Evolutionary conservation across 2,888 invertebrate species (phyloP).

Genomic region (Tenthredo mesomela): DNA sequence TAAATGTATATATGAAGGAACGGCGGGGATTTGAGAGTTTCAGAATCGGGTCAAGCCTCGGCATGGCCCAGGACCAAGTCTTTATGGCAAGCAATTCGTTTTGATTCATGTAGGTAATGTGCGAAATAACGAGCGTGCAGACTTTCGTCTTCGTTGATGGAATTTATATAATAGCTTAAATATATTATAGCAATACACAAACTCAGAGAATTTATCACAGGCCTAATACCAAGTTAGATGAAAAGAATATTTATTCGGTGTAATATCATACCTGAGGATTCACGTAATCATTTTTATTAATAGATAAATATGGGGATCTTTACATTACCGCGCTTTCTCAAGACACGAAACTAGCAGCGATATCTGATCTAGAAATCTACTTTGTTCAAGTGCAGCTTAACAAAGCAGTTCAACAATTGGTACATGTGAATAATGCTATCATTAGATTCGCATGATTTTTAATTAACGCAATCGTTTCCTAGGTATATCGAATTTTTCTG

Average conservation of each 20-base stretch:
- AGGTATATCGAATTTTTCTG: not conserved
- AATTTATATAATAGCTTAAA: not conserved
- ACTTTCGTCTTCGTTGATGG: not conserved
- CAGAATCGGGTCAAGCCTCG: slow-evolving; percentile 44
- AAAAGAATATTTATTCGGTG: slow-evolving; percentile 5
- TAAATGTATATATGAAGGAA: slow-evolving; percentile 32
- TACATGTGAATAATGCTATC: not conserved
- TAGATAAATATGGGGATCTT: not conserved
- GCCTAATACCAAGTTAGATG: not conserved
- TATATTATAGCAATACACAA: not conserved
- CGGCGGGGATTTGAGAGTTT: slow-evolving; percentile 51
- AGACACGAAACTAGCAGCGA: not conserved
- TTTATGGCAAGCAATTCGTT: not conserved
- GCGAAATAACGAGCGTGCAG: slow-evolving; percentile 6
- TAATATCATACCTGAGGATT: not conserved
- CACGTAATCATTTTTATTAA: slow-evolving; percentile 19
- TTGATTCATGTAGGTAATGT: not conserved
- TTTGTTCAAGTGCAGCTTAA: slow-evolving; percentile 11
- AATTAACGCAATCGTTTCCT: not conserved
- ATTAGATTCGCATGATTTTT: slow-evolving; percentile 11
- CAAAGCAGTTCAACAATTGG: not conserved
- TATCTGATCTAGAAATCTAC: slow-evolving; percentile 1
- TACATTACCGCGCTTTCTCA: not conserved
- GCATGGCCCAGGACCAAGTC: not conserved
- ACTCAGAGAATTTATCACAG: not conserved